Evolutionary conservation across 2,888 invertebrate species (phyloP).

Genomic region (Geophilus truncorum): DNA sequence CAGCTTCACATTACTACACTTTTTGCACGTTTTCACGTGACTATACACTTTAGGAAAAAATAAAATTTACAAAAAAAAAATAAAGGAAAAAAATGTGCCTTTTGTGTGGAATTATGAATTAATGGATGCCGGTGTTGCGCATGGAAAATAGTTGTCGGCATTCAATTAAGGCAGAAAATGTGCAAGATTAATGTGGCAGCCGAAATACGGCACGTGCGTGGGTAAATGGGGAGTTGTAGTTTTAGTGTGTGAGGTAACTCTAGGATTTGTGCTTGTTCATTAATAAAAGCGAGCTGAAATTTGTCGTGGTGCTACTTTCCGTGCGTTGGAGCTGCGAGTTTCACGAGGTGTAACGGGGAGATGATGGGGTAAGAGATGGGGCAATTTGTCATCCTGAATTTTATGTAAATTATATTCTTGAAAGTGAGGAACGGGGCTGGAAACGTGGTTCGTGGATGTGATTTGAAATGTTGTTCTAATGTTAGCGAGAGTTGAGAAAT

Average conservation of each 20-base stretch:
- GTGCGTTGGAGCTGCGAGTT: neutral
- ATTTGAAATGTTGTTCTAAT: too few species aligned
- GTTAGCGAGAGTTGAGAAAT: too few species aligned
- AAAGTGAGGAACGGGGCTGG: too few species aligned
- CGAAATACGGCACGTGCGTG: too few species aligned
- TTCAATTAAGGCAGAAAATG: neutral
- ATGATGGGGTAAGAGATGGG: neutral
- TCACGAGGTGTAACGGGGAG: neutral
- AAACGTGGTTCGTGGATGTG: too few species aligned
- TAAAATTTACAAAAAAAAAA: neutral
- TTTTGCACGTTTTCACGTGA: neutral
- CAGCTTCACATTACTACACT: neutral
- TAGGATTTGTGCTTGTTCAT: conserved; percentile 6
- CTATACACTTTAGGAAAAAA: neutral
- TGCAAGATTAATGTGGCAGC: neutral
- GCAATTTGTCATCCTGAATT: neutral
- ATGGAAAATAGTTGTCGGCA: neutral
- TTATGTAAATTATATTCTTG: too few species aligned
- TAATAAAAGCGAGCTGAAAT: neutral
- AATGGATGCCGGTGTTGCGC: neutral
- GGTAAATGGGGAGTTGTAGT: neutral
- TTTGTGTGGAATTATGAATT: neutral
- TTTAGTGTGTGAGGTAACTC: neutral
- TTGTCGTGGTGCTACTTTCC: neutral
- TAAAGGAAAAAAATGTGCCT: neutral